Percentiles rank a stretch among this genome's conserved stretches.
These are phyloP conservation scores for Leucoraja ocellata DNA, from an alignment of 2,797 vertebrate species.

Conservation along the genomic window DNA sequence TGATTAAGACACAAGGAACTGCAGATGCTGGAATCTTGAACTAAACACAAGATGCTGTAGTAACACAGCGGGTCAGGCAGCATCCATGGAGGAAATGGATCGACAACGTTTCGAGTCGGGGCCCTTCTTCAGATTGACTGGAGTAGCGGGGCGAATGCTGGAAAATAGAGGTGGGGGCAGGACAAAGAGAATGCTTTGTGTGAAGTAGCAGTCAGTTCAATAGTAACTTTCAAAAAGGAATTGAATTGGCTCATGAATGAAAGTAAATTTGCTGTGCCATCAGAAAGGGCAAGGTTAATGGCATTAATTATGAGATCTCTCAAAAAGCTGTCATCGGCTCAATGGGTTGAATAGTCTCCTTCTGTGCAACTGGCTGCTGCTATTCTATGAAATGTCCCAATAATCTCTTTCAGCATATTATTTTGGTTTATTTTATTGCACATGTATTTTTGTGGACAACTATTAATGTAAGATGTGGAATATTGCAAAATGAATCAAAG, in stretches of 20 bases:
- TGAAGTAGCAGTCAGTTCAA: background rate
- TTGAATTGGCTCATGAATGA: background rate
- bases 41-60: no score
- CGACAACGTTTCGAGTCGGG: no score
- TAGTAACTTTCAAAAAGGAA: background rate
- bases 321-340: background rate
- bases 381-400: background rate
- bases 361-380: background rate
- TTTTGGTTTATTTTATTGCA: background rate
- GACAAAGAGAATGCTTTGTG: background rate
- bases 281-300: background rate
- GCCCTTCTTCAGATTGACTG: no score
- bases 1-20: background rate
- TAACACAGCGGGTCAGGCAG: no score
- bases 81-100: no score
- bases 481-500: background rate
- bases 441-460: background rate
- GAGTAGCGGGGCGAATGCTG: no score
- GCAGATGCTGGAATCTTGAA: no score
- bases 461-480: background rate
- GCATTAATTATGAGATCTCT: background rate
- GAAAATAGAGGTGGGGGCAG: no score
- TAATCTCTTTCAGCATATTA: background rate
- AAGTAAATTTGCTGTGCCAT: background rate
- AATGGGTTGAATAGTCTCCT: background rate